Base-by-base conservation (phyloP, 1,140 invertebrate genomes). In the Stegodyphus mimosarum region DNA sequence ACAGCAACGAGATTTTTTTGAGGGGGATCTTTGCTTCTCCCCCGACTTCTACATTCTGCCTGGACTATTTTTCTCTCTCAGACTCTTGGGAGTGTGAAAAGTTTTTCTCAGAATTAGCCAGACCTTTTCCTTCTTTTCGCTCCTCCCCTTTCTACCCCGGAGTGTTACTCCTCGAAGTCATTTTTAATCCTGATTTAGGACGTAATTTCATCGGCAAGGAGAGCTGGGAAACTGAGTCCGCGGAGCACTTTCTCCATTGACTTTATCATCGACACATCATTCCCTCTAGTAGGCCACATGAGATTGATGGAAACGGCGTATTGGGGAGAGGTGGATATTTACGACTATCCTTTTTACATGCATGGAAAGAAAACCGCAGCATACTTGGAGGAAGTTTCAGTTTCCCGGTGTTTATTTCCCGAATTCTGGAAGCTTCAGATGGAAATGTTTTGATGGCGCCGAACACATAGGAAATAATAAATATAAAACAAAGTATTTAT, bases 161-260 rank as follows among this genome's bases (percentile, higher is more conserved):
- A 60, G 78, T 64, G 48, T 67, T 74, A 83, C 70, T 83, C 79
- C 79, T 83, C 53, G 60, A 71, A 83, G 79, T 74, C 79, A 83
- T 83, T 83, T 83, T 83, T 83, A 83, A 83, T 83, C 79, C 79
- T 83, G 79, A 83, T 83, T 83, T 83, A 83, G 79, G 79, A 71
- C 71, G 79, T 74, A 73, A 83, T 83, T 83, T 83, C 79, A 83
- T 83, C 79, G 71, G 52, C 48, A 55, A 60, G 55, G 69, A 52
- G 79, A 73, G 48, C 48, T 66, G 76, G 51, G 52, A 49, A 75
- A 75, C 73, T 53, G 48, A 50, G 13, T 66, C 51, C 63, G n/a
- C 13, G 67, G 18, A 50, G 79, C 71, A 83, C 79, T 83, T 83
- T 73, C 18, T 71, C 60, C 70, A 83, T 83, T 83, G 79, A 83